phyloP scores from a whole-genome alignment of 2,888 invertebrate genomes.

The Drosophila pegasa region DNA sequence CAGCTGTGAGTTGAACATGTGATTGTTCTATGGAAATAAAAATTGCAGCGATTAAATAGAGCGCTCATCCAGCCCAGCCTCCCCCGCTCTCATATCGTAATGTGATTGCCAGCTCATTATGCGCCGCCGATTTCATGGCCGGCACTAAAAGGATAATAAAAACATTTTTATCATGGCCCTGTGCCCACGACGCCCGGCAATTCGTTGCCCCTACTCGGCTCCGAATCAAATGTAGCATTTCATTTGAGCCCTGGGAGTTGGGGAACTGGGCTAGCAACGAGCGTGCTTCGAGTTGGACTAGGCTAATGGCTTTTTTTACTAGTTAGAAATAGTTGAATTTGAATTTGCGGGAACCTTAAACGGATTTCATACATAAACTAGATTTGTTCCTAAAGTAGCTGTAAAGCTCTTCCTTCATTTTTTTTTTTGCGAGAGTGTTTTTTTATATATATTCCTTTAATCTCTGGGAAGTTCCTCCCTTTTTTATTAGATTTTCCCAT shows the following conservation, averaged over 20 bases:
- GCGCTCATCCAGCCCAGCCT: conserved; percentile 33
- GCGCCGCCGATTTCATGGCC: conserved; percentile 58
- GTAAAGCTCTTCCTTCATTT: no score
- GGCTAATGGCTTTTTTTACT: neutral
- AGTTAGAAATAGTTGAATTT: neutral
- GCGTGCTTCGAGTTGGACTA: neutral
- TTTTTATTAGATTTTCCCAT: no score
- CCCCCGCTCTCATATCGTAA: conserved; percentile 33
- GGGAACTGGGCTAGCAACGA: neutral
- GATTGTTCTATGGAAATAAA: conserved; percentile 80
- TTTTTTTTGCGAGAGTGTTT: no score
- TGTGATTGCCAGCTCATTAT: conserved; percentile 75
- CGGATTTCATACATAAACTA: neutral
- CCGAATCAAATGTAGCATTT: conserved; percentile 77
- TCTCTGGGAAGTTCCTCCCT: neutral
- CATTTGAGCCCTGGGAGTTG: conserved; percentile 25
- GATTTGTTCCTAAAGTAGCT: no score
- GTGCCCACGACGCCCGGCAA: conserved; percentile 35
- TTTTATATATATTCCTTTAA: no score
- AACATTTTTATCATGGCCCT: conserved; percentile 46
- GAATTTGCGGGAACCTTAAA: neutral
- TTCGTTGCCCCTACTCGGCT: conserved; percentile 42
- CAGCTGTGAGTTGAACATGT: conserved; percentile 83
- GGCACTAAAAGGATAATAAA: conserved; percentile 61
- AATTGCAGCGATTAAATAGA: conserved; percentile 70